These are phyloP conservation scores for Choristoneura fumiferana DNA, from an alignment of 1,140 invertebrate species.

Conservation along the genomic window DNA sequence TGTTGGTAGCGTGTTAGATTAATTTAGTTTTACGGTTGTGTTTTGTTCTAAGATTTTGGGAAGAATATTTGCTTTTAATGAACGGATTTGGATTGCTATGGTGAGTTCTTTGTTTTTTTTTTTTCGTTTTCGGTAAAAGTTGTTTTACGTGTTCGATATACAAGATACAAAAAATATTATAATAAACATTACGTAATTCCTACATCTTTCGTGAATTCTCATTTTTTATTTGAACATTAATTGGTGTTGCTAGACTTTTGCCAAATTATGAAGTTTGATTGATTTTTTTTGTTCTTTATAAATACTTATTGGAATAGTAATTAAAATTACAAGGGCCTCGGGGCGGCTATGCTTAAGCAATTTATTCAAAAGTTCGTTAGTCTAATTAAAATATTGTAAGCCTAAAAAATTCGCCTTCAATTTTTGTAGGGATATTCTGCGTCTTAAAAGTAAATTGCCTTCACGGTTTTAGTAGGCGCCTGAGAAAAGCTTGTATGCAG, in stretches of 20 bases:
- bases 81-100: constrained; percentile 74
- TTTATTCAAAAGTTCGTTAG: constrained; percentile 10
- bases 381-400: constrained; percentile 5
- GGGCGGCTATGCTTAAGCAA: neutral
- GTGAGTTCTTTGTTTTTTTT: constrained; percentile 45
- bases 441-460: neutral
- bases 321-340: no score
- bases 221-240: no score
- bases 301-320: no score
- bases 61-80: constrained; percentile 60
- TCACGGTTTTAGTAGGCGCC: neutral
- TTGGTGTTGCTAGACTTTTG: no score
- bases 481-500: no score
- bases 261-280: no score
- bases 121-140: neutral
- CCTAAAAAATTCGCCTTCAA: neutral
- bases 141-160: no score
- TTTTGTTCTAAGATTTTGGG: constrained; percentile 34
- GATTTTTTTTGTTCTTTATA: no score
- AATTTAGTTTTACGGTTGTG: constrained; percentile 43
- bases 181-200: constrained; percentile 14
- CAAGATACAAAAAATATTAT: no score
- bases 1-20: constrained; percentile 26
- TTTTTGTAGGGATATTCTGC: neutral
- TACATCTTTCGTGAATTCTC: constrained; percentile 17